A percentile compares a stretch with the other conserved stretches of the same genome.
Conservation (phyloP, 2,113 vertebrate genomes). For the Meles meles region DNA sequence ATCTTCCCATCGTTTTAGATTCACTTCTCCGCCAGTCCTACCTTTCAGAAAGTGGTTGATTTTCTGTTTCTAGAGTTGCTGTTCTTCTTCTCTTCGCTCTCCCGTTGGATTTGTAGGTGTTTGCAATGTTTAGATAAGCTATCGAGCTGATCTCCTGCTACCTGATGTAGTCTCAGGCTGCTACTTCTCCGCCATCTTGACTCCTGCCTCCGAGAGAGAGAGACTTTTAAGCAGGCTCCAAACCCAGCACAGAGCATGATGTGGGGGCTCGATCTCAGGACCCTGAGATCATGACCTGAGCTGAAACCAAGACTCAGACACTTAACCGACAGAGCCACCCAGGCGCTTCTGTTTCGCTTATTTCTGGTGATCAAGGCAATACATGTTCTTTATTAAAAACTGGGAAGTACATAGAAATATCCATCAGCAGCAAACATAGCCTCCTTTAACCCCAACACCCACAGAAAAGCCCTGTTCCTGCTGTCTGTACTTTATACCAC, state of each 20-base stretch:
- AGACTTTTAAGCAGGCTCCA: neutral
- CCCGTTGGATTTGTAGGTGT: too few species aligned
- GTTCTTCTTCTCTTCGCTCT: too few species aligned
- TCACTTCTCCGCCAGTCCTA: too few species aligned
- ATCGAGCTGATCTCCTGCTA: too few species aligned
- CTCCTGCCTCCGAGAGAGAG: too few species aligned
- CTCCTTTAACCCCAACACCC: neutral
- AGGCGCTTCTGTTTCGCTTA: rapidly evolving
- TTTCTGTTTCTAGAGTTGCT: too few species aligned
- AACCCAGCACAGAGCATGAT: neutral
- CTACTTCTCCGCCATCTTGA: too few species aligned
- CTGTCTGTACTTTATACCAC: neutral
- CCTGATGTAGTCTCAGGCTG: too few species aligned
- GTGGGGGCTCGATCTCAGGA: neutral
- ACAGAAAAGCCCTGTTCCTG: neutral
- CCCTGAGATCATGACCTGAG: neutral
- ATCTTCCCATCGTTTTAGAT: too few species aligned
- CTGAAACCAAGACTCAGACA: neutral
- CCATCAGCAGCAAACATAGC: neutral
- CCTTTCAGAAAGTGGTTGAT: too few species aligned
- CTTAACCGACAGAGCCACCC: neutral
- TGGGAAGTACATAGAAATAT: neutral
- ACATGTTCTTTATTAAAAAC: neutral
- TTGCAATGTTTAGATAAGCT: too few species aligned
- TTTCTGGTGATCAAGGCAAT: neutral